Evolutionary conservation across 1,140 invertebrate genomes (phyloP), one percentile per base, ranked within the genome.

Genomic region (Patella vulgata): DNA sequence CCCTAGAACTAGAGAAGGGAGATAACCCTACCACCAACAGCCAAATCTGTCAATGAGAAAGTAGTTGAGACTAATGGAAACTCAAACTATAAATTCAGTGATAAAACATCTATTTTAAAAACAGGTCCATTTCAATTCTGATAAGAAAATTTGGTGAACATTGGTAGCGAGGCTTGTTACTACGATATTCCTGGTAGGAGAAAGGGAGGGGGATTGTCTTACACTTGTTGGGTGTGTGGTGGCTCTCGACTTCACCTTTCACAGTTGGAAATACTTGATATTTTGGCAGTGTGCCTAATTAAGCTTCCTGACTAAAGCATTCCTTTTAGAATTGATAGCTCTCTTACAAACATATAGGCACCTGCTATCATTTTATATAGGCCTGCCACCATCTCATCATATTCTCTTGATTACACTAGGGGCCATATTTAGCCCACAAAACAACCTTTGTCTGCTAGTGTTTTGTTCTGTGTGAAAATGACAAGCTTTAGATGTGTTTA

Each of bases 231-330:
- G 19, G 52, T 23, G 52, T 54, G 39, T 40, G 21, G 30, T 33
- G 21, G n/a, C 31, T 33, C 31, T 40, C 39, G 9, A 21, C 36
- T 36, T 36, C 33, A 33, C 31, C 52, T 39, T 30, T 23, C 52
- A 40, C 52, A 54, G 52, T 54, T 54, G 52, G 52, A 54, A 54
- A 54, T 54, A 54, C 52, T 54, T 54, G 52, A 54, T 54, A 54
- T 54, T 54, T 54, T 54, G 52, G 52, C 52, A 40, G 19, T 23
- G 36, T 25, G 52, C 52, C 52, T 54, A 54, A 54, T 54, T 54
- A 54, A 54, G 39, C 1, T 36, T 27, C 28, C 51, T 53, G 28
- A 53, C 33, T 31, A 53, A 53, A 31, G 33, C 19, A 25, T 48
- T 28, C 46, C 23, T 28, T 48, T 48, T 23, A 28, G 46, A 25